These are phyloP conservation scores for Zaprionus lachaisei DNA, from an alignment of 1,140 invertebrate genomes.

Conservation along the genomic window DNA sequence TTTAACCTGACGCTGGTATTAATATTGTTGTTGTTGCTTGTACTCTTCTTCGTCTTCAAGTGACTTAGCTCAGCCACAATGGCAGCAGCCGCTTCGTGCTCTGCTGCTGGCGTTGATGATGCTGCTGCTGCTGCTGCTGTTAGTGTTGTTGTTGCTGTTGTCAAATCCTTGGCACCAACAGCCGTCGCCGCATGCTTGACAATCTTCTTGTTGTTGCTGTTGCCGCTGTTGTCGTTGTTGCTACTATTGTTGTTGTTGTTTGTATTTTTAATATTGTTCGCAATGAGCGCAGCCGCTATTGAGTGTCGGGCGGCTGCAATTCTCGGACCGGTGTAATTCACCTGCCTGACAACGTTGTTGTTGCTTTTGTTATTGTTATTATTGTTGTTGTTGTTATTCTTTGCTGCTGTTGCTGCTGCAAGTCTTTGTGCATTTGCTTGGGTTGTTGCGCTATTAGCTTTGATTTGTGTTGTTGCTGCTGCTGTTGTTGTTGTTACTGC, in stretches of 20 bases:
- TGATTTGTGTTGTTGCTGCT: conserved; percentile 32
- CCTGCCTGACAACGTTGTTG: conserved; percentile 52
- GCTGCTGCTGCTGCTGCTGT: conserved; percentile 16
- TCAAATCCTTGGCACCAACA: conserved; percentile 51
- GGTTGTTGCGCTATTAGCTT: conserved; percentile 33
- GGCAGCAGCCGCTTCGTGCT: conserved; percentile 23
- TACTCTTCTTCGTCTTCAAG: conserved; percentile 28
- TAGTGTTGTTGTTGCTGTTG: conserved; percentile 33
- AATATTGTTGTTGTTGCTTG: conserved; percentile 23
- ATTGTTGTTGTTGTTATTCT: conserved; percentile 37
- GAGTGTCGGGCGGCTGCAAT: conserved; percentile 58
- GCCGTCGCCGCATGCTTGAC: conserved; percentile 56
- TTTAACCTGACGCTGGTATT: conserved; percentile 55
- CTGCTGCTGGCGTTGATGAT: conserved; percentile 14
- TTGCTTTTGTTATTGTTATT: conserved; percentile 33
- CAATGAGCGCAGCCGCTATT: conserved; percentile 64
- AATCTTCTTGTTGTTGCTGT: conserved; percentile 45
- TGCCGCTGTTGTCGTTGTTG: conserved; percentile 23
- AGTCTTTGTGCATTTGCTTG: conserved; percentile 43
- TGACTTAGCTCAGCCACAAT: conserved; percentile 24
- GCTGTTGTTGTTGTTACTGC: conserved; percentile 32
- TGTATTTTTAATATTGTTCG: conserved; percentile 48
- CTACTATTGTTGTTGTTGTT: conserved; percentile 23
- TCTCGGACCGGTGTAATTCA: conserved; percentile 59
- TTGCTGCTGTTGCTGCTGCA: conserved; percentile 24